phyloP scores from a whole-genome alignment of 2,888 invertebrate genomes.

The Abrostola tripartita region DNA sequence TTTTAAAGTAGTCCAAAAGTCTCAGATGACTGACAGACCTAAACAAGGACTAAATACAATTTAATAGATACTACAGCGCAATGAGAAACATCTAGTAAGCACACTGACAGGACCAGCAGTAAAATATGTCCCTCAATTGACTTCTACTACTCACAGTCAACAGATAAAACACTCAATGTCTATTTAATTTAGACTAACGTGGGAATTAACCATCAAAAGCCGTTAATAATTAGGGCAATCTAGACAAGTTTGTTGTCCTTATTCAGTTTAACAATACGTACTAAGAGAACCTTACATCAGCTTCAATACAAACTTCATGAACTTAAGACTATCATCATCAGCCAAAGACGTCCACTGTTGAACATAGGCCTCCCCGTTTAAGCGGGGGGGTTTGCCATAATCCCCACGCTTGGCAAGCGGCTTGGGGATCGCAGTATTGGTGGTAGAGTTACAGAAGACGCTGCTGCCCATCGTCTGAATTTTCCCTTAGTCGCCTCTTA shows the following conservation, averaged over 20 bases:
- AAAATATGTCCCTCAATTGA: conserved; percentile 46
- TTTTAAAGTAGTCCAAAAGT: too few relatives aligned
- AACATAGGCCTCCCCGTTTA: too few relatives aligned
- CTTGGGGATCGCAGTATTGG: too few relatives aligned
- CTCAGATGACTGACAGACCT: too few relatives aligned
- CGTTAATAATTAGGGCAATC: conserved; percentile 41
- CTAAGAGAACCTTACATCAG: background rate
- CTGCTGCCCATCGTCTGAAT: too few relatives aligned
- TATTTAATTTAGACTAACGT: conserved; percentile 49
- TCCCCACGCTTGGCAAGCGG: too few relatives aligned
- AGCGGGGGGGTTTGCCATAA: too few relatives aligned
- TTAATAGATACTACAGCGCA: background rate
- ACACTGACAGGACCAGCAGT: conserved; percentile 13
- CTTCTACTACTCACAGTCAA: conserved; percentile 34
- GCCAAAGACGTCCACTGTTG: too few relatives aligned
- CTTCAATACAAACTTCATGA: too few relatives aligned
- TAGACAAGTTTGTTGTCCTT: conserved; percentile 13
- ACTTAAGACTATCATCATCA: too few relatives aligned
- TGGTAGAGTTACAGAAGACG: too few relatives aligned
- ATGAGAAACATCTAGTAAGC: background rate
- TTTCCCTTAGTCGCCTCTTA: too few relatives aligned
- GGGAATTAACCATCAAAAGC: conserved; percentile 42
- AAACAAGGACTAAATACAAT: background rate
- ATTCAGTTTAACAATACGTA: conserved; percentile 9
- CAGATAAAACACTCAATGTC: conserved; percentile 49